A percentile compares a stretch with the other conserved stretches of the same genome.
phyloP scores from a whole-genome alignment of 2,113 vertebrate species.

The Mus pahari region DNA sequence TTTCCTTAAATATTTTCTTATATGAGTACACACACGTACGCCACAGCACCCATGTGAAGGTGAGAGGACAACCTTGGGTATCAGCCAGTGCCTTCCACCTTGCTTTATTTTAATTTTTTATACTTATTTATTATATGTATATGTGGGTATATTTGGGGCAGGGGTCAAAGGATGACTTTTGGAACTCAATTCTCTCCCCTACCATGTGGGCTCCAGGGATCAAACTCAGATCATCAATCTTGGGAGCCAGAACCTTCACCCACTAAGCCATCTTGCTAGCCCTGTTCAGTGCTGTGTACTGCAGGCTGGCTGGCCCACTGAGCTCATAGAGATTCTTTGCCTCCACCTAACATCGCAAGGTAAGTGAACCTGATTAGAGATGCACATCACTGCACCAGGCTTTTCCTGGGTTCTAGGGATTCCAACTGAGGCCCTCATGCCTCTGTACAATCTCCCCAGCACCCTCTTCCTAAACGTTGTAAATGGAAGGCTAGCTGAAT shows the following conservation, averaged over 20 bases:
- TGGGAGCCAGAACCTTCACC: neutral
- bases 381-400: neutral
- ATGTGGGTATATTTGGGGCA: neutral
- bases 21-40: neutral
- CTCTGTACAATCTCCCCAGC: neutral
- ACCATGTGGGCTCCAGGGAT: neutral
- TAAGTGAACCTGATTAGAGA: neutral
- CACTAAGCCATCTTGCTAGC: neutral
- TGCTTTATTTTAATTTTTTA: neutral
- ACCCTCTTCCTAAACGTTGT: neutral
- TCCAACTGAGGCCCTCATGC: neutral
- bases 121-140: neutral
- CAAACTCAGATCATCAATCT: neutral
- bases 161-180: neutral
- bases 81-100: neutral
- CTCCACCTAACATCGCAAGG: neutral
- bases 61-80: neutral
- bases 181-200: neutral
- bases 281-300: neutral
- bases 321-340: neutral
- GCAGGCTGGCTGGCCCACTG: neutral
- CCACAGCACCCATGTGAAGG: neutral
- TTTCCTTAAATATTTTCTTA: neutral
- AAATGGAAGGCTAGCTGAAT: neutral
- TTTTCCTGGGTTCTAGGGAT: neutral